Percentiles rank a stretch among this genome's conserved stretches.
phyloP scores from a whole-genome alignment of 2,888 invertebrate genomes.

The Tipula vernalis region DNA sequence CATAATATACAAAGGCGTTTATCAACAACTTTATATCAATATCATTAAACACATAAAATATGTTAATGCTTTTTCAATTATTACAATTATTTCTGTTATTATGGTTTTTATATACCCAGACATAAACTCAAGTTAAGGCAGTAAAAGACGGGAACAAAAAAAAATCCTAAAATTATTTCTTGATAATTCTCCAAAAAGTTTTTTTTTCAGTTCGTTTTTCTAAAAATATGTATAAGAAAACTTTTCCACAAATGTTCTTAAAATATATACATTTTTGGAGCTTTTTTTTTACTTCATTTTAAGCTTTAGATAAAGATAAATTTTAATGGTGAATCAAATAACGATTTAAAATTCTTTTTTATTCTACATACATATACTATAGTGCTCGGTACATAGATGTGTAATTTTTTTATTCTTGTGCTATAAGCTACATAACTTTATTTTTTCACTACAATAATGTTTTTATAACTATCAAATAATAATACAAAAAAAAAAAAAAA shows the following conservation, averaged over 20 bases:
- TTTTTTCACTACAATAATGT: not conserved
- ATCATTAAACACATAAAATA: not conserved
- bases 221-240: not conserved
- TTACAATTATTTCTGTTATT: not conserved
- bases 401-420: not conserved
- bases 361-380: not conserved
- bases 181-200: not conserved
- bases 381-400: not conserved
- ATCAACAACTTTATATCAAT: not conserved
- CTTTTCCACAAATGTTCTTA: not conserved
- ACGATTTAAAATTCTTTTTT: not conserved
- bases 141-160: not conserved
- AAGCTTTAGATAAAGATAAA: conserved; percentile 4
- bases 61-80: not conserved
- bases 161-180: not conserved
- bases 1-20: not conserved
- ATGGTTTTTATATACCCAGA: not conserved
- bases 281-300: not conserved
- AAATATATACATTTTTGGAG: not conserved
- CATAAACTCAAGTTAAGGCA: not conserved
- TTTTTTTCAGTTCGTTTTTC: not conserved
- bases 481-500: not conserved
- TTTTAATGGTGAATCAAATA: not conserved
- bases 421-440: not conserved
- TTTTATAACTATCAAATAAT: conserved; percentile 4